Conservation (phyloP, 1,140 invertebrate species). For the Apis cerana region DNA sequence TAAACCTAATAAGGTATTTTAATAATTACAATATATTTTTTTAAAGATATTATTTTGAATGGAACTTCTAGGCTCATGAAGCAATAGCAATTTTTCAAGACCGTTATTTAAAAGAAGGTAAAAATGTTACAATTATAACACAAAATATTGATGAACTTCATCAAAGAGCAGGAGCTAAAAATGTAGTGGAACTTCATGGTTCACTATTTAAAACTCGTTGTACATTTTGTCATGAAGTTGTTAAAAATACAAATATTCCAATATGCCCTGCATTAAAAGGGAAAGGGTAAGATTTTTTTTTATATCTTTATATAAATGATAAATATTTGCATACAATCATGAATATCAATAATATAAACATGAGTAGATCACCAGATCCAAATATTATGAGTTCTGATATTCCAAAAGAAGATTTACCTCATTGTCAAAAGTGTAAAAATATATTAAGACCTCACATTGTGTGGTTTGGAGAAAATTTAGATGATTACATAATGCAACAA, state of each 20-base stretch:
- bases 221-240: conserved; percentile 87
- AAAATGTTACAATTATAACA: conserved; percentile 89
- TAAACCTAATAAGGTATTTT: conserved; percentile 85
- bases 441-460: conserved; percentile 93
- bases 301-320: not conserved
- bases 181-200: conserved; percentile 94
- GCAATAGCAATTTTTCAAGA: conserved; percentile 91
- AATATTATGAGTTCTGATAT: conserved; percentile 80
- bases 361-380: conserved; percentile 73
- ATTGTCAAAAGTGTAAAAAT: conserved; percentile 87
- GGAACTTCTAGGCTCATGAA: conserved; percentile 86
- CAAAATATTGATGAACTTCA: conserved; percentile 97
- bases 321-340: not conserved
- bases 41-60: conserved; percentile 2
- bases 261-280: conserved; percentile 87
- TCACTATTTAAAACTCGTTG: conserved; percentile 92
- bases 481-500: conserved; percentile 84
- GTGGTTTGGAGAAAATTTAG: conserved; percentile 94
- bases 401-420: conserved; percentile 86
- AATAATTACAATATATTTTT: not conserved
- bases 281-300: conserved; percentile 70
- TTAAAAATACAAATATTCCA: conserved; percentile 88
- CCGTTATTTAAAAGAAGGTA: conserved; percentile 82
- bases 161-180: conserved; percentile 89
- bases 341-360: not conserved